Evolutionary conservation across 2,888 invertebrate genomes (phyloP).

Genomic region (Neria commutata): DNA sequence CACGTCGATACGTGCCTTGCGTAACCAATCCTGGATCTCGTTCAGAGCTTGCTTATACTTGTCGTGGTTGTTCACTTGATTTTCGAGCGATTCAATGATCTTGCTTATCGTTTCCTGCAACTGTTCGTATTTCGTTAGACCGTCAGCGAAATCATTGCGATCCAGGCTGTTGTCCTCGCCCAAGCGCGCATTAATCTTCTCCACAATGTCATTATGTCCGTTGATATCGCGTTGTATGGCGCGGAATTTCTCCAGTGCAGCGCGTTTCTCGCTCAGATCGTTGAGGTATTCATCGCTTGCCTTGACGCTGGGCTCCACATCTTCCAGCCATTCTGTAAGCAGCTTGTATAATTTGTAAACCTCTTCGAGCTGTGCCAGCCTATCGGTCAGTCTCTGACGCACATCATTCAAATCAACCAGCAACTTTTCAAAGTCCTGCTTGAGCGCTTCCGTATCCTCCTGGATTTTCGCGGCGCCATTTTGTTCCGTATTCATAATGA

Average conservation of each 20-base stretch:
- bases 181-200: slow-evolving; percentile 76
- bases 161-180: slow-evolving; percentile 73
- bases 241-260: slow-evolving; percentile 85
- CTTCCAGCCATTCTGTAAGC: slow-evolving; percentile 85
- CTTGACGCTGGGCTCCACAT: slow-evolving; percentile 83
- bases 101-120: slow-evolving; percentile 71
- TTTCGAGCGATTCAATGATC: slow-evolving; percentile 76
- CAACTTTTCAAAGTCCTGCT: slow-evolving; percentile 88
- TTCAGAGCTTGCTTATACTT: slow-evolving; percentile 83
- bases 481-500: slow-evolving; percentile 90
- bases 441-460: slow-evolving; percentile 87
- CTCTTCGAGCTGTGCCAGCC: slow-evolving; percentile 83
- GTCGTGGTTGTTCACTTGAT: slow-evolving; percentile 85
- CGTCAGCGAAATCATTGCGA: slow-evolving; percentile 72
- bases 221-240: slow-evolving; percentile 82
- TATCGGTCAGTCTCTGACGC: slow-evolving; percentile 74
- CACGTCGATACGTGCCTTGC: slow-evolving; percentile 78
- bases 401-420: slow-evolving; percentile 81
- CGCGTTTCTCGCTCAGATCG: slow-evolving; percentile 89
- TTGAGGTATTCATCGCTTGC: slow-evolving; percentile 75
- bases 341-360: slow-evolving; percentile 83
- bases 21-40: slow-evolving; percentile 84
- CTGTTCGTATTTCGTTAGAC: slow-evolving; percentile 73
- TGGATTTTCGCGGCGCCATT: slow-evolving; percentile 87
- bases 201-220: slow-evolving; percentile 78